phyloP scores from a whole-genome alignment of 2,888 invertebrate species.

The Polymixis lichenea region DNA sequence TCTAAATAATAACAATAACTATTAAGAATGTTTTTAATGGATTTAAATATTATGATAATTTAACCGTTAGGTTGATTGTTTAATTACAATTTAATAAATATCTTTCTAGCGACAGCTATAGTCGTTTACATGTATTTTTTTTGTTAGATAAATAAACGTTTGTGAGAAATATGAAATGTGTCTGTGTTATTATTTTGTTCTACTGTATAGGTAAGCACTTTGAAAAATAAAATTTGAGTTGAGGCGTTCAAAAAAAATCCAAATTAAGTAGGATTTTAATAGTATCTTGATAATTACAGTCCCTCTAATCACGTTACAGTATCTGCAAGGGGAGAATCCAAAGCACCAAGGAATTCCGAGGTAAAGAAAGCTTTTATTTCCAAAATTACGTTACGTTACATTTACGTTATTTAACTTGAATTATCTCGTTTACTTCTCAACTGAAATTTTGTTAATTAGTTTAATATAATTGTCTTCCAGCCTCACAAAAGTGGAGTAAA shows the following conservation, averaged over 20 bases:
- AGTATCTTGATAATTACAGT: background rate
- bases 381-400: background rate
- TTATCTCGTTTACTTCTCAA: background rate
- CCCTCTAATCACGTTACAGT: slow-evolving; percentile 24
- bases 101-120: slow-evolving; percentile 7
- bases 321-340: background rate
- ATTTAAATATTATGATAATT: slow-evolving; percentile 20
- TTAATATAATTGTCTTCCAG: slow-evolving; percentile 13
- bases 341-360: background rate
- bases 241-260: background rate
- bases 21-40: slow-evolving; percentile 18
- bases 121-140: background rate
- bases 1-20: slow-evolving; percentile 6
- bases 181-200: slow-evolving; percentile 27
- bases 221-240: background rate
- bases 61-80: background rate
- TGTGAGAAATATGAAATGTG: slow-evolving; percentile 32
- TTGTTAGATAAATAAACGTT: background rate
- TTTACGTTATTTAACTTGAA: background rate
- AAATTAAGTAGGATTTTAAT: background rate
- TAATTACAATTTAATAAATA: slow-evolving; percentile 14
- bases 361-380: slow-evolving; percentile 9
- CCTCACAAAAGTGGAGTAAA: background rate
- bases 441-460: background rate
- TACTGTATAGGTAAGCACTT: slow-evolving; percentile 24